Evolutionary conservation across 2,113 vertebrate genomes (phyloP).

Genomic region (Boulengeromyrus knoepffleri): DNA sequence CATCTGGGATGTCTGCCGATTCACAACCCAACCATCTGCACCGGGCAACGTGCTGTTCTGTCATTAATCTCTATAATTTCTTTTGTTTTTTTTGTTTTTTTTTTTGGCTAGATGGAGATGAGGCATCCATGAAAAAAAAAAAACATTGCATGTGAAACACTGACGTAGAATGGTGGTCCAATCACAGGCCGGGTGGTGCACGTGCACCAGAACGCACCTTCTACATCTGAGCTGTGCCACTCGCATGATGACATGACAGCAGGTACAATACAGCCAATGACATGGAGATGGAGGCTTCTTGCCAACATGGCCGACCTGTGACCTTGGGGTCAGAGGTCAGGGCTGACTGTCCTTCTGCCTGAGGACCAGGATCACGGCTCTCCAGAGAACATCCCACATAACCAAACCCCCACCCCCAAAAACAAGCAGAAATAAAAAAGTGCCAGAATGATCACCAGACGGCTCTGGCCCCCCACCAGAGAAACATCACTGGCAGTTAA

Average conservation of each 20-base stretch:
- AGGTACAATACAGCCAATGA: neutral
- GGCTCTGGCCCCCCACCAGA: neutral
- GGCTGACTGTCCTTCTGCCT: neutral
- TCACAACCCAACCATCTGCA: conserved; percentile 12
- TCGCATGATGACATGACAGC: neutral
- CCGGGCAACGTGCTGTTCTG: neutral
- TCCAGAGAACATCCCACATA: neutral
- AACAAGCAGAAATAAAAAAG: neutral
- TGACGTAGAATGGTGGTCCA: neutral
- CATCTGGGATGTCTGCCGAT: conserved; percentile 11
- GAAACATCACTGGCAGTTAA: neutral
- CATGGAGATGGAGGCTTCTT: neutral
- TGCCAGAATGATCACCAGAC: neutral
- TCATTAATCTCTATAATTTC: conserved; percentile 11
- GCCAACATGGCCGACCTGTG: neutral
- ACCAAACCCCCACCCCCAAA: neutral
- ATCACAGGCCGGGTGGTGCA: neutral
- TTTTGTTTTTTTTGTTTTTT: conserved; percentile 5
- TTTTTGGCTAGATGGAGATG: neutral
- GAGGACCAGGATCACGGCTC: neutral
- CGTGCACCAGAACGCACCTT: neutral
- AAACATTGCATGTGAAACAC: neutral
- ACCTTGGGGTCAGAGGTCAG: neutral
- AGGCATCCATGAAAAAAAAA: neutral
- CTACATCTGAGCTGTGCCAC: neutral